Conservation (phyloP, 2,113 vertebrate species). For the Protobothrops flavoviridis region DNA sequence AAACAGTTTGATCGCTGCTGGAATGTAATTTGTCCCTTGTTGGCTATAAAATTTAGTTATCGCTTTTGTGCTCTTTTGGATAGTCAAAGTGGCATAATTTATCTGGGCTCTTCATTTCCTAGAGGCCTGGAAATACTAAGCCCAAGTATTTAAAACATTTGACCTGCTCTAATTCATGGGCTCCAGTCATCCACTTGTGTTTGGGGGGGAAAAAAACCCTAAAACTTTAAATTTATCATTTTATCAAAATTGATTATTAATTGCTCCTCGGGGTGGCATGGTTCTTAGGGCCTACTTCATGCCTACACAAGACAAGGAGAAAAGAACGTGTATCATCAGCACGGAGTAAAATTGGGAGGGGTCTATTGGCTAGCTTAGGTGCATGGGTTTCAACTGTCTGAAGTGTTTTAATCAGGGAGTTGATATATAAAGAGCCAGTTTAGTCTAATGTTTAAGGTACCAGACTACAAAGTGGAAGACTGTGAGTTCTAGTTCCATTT, state of each 20-base stretch:
- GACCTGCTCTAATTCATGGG: not conserved
- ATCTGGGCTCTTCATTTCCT: not conserved
- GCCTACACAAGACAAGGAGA: not conserved
- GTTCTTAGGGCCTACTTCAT: not conserved
- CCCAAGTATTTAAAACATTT: not conserved
- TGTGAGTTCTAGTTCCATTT: too few relatives aligned
- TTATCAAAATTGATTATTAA: not conserved
- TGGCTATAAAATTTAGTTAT: not conserved
- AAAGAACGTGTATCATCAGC: not conserved
- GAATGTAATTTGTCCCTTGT: not conserved
- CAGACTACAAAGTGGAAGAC: too few relatives aligned
- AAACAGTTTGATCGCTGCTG: not conserved
- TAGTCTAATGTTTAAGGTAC: too few relatives aligned
- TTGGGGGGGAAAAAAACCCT: rapidly evolving
- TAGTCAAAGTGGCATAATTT: not conserved
- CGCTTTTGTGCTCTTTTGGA: not conserved
- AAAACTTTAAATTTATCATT: not conserved
- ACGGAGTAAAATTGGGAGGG: too few relatives aligned
- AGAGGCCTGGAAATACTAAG: not conserved
- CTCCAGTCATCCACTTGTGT: not conserved
- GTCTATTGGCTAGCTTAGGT: not conserved
- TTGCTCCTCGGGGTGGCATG: not conserved
- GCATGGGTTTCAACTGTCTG: not conserved
- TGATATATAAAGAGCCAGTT: not conserved
- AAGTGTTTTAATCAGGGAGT: not conserved